Base-by-base conservation (phyloP, 53 echinoderm and acorn worm genomes). In the Astropecten irregularis region DNA sequence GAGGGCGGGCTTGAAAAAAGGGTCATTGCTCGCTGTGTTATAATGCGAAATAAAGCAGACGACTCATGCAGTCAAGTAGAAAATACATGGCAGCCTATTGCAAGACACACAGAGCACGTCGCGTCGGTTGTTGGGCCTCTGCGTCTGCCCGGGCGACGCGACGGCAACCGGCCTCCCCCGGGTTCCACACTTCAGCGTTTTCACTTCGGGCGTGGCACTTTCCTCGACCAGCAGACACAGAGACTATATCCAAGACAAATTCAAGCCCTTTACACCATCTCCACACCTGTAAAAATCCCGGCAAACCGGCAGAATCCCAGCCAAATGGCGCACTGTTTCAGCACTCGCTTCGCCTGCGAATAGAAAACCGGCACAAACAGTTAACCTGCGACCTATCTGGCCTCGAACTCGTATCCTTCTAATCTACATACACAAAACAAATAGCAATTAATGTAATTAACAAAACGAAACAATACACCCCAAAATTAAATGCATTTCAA, bases 1-100 rank as follows among this genome's bases (percentile, higher is more conserved):
- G 79, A 79, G 79, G 79, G 79, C 79, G 79, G 79, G 79, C 79
- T 79, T 56, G 61, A 60, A 79, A 61, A 79, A 39, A 69, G 37
- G 56, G 76, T 76, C 76, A 76, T 76, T 76, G 58, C 39, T 76
- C 58, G 76, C 56, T 57, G 27, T 49, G 61, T 15, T 4, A 62
- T 27, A 25, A 44, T n/a, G n/a, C n/a, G 46, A 44, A 79, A 62
- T 51, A 60, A 60, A 18, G 38, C 33, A 46, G 62, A 21, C 63
- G 46, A n/a, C n/a, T n/a, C 77, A 77, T 20, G 14, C 42, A 76
- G 58, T 58, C n/a, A n/a, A 76, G 56, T 19, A 10, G 71, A 50
- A 71, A 71, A 53, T 49, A 71, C 71, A 71, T 35, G 76, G 57
- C 39, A 76, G 55, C 40, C 55, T 58, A n/a, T n/a, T n/a, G n/a